Evolutionary conservation across 2,797 vertebrate species (phyloP).

Genomic region (Notoglanidium macrostoma): DNA sequence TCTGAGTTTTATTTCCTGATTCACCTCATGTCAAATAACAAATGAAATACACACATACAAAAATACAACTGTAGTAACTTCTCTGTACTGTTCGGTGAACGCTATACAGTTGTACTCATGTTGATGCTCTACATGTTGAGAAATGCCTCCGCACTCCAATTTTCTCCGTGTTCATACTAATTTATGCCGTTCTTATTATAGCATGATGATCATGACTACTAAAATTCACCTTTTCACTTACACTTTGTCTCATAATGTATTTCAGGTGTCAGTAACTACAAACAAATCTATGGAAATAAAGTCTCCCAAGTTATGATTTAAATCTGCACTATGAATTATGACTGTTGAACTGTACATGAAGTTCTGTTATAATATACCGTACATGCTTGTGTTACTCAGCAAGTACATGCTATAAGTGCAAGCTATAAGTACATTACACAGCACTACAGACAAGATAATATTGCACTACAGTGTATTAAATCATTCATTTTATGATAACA

Average conservation of each 20-base stretch:
- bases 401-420: background rate
- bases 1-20: background rate
- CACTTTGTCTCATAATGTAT: background rate
- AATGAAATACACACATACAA: background rate
- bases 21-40: background rate
- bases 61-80: background rate
- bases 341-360: background rate
- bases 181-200: background rate
- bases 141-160: background rate
- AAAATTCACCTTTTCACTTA: background rate
- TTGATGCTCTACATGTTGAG: background rate
- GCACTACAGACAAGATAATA: background rate
- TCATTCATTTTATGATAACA: background rate
- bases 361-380: background rate
- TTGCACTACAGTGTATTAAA: constrained; percentile 1
- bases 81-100: background rate
- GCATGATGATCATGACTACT: background rate
- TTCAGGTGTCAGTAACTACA: background rate
- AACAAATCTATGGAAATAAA: background rate
- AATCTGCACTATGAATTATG: background rate
- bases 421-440: constrained; percentile 20
- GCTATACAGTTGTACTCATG: background rate
- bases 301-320: background rate
- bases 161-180: background rate
- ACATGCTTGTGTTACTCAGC: background rate